Evolutionary conservation across 2,888 invertebrate species (phyloP).

Genomic region (Drosophila monieri): DNA sequence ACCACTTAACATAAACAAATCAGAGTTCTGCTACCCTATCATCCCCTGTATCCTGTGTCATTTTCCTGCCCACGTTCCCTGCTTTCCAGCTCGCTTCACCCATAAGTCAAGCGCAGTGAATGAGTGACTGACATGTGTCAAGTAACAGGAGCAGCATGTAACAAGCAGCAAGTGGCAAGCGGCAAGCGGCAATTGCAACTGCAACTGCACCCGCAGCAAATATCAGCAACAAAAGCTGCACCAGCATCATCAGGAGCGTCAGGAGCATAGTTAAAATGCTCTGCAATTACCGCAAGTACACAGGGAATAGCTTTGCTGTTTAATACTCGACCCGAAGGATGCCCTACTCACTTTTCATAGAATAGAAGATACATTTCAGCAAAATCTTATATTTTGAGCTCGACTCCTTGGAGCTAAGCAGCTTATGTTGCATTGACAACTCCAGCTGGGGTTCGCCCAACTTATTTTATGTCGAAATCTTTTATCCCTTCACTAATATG

Average conservation of each 20-base stretch:
- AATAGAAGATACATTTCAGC: not conserved
- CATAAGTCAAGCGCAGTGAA: conserved; percentile 54
- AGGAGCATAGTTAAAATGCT: conserved; percentile 69
- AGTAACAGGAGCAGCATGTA: conserved; percentile 62
- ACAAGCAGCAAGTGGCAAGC: conserved; percentile 15
- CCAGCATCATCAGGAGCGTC: conserved; percentile 50
- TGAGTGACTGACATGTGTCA: conserved; percentile 77
- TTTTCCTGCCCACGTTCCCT: conserved; percentile 10
- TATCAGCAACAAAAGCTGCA: conserved; percentile 19
- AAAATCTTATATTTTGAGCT: conserved; percentile 4
- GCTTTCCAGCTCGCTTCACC: conserved; percentile 51
- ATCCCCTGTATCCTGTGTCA: not conserved
- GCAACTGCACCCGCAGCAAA: conserved; percentile 35
- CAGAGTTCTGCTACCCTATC: conserved; percentile 8
- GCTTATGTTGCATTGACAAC: conserved; percentile 40
- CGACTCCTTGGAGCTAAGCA: conserved; percentile 11
- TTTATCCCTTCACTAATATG: conserved; percentile 25
- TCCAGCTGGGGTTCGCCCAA: not conserved
- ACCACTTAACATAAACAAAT: conserved; percentile 8
- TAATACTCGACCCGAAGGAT: conserved; percentile 46
- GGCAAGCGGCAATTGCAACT: conserved; percentile 28
- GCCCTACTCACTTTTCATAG: conserved; percentile 31
- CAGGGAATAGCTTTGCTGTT: conserved; percentile 28
- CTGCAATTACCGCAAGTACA: conserved; percentile 73
- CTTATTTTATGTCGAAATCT: not conserved